Conservation (phyloP, 53 echinoderm and acorn worm genomes). For the Luidia sarsii region DNA sequence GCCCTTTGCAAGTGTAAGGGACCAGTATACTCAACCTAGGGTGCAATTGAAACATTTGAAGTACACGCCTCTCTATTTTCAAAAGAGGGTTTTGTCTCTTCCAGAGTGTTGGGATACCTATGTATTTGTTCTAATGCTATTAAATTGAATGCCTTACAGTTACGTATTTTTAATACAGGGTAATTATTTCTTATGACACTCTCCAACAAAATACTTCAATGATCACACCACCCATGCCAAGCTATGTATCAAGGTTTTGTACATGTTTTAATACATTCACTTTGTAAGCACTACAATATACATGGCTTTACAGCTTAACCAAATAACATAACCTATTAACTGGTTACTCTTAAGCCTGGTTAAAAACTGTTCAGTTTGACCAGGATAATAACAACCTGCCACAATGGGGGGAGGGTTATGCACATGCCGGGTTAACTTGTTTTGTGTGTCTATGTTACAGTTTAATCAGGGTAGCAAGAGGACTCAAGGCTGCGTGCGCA, state of each 20-base stretch:
- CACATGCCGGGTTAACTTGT: slow-evolving; percentile 19
- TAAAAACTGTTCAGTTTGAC: slow-evolving; percentile 50
- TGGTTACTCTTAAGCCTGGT: slow-evolving; percentile 24
- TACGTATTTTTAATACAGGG: no score
- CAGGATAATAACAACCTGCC: slow-evolving; percentile 41
- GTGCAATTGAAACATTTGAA: no score
- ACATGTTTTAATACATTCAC: slow-evolving; percentile 59
- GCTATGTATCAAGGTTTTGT: slow-evolving; percentile 45
- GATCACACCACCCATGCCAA: no score
- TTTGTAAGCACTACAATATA: slow-evolving; percentile 58
- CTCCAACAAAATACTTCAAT: no score
- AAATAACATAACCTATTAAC: slow-evolving; percentile 28
- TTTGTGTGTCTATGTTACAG: slow-evolving; percentile 45
- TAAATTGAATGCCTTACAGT: no score
- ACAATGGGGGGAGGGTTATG: slow-evolving; percentile 1
- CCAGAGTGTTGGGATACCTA: no score
- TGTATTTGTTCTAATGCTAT: no score
- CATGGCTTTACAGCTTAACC: slow-evolving; percentile 60
- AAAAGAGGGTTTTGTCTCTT: no score
- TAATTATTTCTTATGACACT: no score
- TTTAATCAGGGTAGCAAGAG: slow-evolving; percentile 43
- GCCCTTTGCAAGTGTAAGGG: no score
- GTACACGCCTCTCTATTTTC: no score
- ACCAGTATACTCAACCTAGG: no score
- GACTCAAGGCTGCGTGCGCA: slow-evolving; percentile 25